Evolutionary conservation across 2,888 invertebrate genomes (phyloP).

Genomic region (Zygogramma bicolorata): DNA sequence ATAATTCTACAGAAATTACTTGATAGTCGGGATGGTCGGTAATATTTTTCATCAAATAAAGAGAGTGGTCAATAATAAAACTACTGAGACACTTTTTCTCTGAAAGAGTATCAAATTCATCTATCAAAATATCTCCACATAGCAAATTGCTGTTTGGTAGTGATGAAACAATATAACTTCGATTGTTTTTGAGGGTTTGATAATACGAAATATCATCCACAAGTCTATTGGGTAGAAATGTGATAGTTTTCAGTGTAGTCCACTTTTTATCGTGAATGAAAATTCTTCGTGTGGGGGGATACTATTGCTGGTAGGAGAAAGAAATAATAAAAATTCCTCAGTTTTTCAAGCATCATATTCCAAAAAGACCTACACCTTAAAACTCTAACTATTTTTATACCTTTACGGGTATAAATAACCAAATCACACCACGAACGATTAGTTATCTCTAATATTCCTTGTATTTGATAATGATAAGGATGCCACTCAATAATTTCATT

Average conservation of each 20-base stretch:
- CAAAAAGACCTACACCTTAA: neutral
- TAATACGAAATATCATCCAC: neutral
- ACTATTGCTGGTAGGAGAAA: too few species aligned
- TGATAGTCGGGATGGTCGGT: too few species aligned
- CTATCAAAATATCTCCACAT: constrained; percentile 10
- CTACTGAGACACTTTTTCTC: constrained; percentile 5
- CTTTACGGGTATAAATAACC: neutral
- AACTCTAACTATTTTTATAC: constrained; percentile 13
- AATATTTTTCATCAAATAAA: too few species aligned
- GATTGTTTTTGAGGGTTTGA: neutral
- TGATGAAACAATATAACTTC: neutral
- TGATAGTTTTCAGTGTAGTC: neutral
- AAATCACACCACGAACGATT: constrained; percentile 15
- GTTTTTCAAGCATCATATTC: too few species aligned
- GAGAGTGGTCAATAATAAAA: too few species aligned
- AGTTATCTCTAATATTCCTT: constrained; percentile 14
- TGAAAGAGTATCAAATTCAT: constrained; percentile 17
- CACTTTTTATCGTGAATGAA: neutral
- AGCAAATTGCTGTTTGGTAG: neutral
- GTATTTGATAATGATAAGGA: constrained; percentile 13
- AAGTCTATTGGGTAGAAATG: neutral
- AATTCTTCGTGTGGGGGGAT: neutral
- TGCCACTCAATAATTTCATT: neutral
- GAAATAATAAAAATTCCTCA: too few species aligned
- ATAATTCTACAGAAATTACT: too few species aligned